Evolutionary conservation across 30 jellyfish, hydroid and myxozoan genomes (phyloP), one percentile per base, ranked within the genome.

Genomic region (Pseudorhiza aurosa): DNA sequence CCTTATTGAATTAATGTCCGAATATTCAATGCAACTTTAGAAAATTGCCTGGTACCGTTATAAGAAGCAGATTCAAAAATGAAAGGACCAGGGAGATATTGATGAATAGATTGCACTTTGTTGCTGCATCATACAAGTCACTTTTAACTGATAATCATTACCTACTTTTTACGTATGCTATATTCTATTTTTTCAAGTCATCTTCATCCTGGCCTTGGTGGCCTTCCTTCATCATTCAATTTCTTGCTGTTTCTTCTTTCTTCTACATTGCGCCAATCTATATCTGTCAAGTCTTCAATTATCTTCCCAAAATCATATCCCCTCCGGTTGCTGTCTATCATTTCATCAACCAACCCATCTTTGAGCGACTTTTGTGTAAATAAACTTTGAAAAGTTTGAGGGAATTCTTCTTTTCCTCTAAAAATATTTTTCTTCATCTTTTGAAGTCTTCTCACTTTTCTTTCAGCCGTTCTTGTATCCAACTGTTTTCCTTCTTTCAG

Each of bases 381-480:
- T 71, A 80, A 65, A 44, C 91, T 80, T 33, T 70, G 84, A 58
- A 70, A 80, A 2, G 91, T 29, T 43, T 80, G 91, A 10, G 91
- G 91, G 56, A 80, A 80, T 2, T 24, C 45, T 18, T 43, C 50
- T 39, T 25, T 55, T 43, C 43, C 39, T 17, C 26, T 28, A 11
- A 25, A 21, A 25, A 6, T 44, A 25, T 33, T 22, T 1, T 11
- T 45, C 22, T 44, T 28, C 27, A 27, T 32, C 12, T 12, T 8
- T 27, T 4, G 27, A 46, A 27, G 60, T n/a, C n/a, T 27, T 7
- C 22, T 8, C 44, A 72, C 18, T 30, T 55, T 4, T 77, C 56
- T 31, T 58, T 58, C 71, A 37, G 2, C 65, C 30, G 18, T 33
- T 77, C n/a, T 8, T 62, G 76, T 18, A 15, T 19, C 8, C 9